phyloP scores from a whole-genome alignment of 2,797 vertebrate genomes.

The Melanotaenia maccullochi region DNA sequence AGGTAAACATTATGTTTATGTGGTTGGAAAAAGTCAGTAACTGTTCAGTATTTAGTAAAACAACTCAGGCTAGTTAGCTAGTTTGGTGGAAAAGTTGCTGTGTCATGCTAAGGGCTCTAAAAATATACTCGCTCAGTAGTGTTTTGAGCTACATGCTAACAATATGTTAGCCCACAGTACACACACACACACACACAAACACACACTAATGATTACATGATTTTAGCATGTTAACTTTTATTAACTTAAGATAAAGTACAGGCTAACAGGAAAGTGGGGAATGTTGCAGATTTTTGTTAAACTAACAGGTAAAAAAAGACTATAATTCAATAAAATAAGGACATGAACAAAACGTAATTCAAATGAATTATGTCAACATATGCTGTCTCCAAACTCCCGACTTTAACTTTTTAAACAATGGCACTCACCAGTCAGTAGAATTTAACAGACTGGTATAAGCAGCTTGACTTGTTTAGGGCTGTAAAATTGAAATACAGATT shows the following conservation, averaged over 20 bases:
- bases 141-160: not conserved
- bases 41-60: not conserved
- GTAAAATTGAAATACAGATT: constrained; percentile 41
- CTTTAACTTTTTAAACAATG: not conserved
- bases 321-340: not conserved
- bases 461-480: not conserved
- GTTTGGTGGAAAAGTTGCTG: not conserved
- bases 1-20: too few relatives aligned
- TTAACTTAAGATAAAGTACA: not conserved
- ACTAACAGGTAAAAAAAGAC: not conserved
- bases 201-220: not conserved
- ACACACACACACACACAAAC: too few relatives aligned
- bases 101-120: too few relatives aligned
- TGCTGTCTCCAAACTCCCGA: not conserved
- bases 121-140: not conserved
- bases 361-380: not conserved
- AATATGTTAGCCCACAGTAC: too few relatives aligned
- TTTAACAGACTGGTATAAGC: not conserved
- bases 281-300: too few relatives aligned
- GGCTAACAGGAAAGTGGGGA: not conserved
- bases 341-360: not conserved
- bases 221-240: not conserved
- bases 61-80: not conserved
- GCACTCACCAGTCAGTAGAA: not conserved
- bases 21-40: not conserved